phyloP scores from a whole-genome alignment of 2,888 invertebrate species.

The Biston stratarius region DNA sequence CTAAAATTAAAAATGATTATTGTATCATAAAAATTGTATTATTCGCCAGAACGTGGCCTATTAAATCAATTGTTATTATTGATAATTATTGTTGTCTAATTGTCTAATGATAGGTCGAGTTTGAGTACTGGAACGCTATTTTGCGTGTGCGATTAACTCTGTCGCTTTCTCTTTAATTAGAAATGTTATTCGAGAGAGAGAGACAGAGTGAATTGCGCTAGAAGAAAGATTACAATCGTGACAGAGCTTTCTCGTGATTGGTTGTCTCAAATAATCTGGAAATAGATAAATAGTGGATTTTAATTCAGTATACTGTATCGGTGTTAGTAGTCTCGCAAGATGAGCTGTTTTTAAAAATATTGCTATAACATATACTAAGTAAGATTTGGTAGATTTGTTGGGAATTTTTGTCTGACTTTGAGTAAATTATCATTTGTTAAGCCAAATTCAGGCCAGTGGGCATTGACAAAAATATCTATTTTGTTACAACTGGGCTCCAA shows the following conservation, averaged over 20 bases:
- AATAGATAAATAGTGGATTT: background rate
- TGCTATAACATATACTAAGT: background rate
- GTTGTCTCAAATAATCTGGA: background rate
- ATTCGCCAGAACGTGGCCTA: constrained; percentile 31
- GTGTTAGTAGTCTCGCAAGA: background rate
- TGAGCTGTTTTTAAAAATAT: background rate
- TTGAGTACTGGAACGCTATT: background rate
- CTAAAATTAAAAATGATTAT: constrained; percentile 8
- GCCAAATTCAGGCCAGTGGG: too few species aligned
- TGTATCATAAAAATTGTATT: constrained; percentile 17
- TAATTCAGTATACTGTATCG: background rate
- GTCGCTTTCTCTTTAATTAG: background rate
- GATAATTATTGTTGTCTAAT: constrained; percentile 19
- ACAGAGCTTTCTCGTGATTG: background rate
- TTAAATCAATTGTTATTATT: constrained; percentile 31
- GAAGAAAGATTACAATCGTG: background rate
- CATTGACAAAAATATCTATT: too few species aligned
- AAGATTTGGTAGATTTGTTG: background rate
- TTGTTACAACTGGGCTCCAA: too few species aligned
- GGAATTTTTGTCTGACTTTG: too few species aligned
- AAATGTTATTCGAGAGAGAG: background rate
- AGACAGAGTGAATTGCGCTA: background rate
- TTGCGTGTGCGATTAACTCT: background rate
- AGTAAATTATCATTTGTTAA: too few species aligned
- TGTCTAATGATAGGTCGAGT: constrained; percentile 13